These are phyloP conservation scores for Xylota segnis DNA, from an alignment of 2,888 invertebrate species.

Conservation along the genomic window DNA sequence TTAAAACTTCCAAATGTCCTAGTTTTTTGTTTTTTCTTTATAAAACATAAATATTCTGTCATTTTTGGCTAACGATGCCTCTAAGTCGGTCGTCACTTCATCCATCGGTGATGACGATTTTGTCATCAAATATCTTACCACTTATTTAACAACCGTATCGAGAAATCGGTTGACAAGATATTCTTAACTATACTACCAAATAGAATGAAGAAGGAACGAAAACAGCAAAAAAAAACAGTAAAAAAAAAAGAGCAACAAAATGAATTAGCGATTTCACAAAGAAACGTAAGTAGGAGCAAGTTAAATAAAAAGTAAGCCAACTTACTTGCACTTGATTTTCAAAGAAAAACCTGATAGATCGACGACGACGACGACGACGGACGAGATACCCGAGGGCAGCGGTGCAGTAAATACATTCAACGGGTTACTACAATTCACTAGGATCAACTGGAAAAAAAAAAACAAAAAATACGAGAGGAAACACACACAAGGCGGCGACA, in stretches of 20 bases:
- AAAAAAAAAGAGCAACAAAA: constrained; percentile 14
- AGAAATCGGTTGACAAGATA: constrained; percentile 34
- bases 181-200: constrained; percentile 22
- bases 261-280: constrained; percentile 41
- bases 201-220: constrained; percentile 12
- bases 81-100: not conserved
- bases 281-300: constrained; percentile 8
- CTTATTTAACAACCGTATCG: constrained; percentile 34
- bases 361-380: constrained; percentile 3
- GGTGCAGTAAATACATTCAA: not conserved
- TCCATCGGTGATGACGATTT: not conserved
- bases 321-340: constrained; percentile 48
- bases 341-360: constrained; percentile 37
- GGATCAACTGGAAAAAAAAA: constrained; percentile 5
- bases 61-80: too few relatives aligned
- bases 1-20: constrained; percentile 24
- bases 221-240: too few relatives aligned
- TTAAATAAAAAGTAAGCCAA: constrained; percentile 14
- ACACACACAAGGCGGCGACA: not conserved
- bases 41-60: not conserved
- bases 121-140: constrained; percentile 30
- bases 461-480: not conserved
- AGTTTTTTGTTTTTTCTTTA: not conserved
- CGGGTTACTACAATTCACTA: constrained; percentile 27
- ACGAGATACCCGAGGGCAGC: constrained; percentile 16